A percentile compares a stretch with the other conserved stretches of the same genome.
These are phyloP conservation scores for Coremacera marginata DNA, from an alignment of 2,888 invertebrate genomes.

Conservation along the genomic window DNA sequence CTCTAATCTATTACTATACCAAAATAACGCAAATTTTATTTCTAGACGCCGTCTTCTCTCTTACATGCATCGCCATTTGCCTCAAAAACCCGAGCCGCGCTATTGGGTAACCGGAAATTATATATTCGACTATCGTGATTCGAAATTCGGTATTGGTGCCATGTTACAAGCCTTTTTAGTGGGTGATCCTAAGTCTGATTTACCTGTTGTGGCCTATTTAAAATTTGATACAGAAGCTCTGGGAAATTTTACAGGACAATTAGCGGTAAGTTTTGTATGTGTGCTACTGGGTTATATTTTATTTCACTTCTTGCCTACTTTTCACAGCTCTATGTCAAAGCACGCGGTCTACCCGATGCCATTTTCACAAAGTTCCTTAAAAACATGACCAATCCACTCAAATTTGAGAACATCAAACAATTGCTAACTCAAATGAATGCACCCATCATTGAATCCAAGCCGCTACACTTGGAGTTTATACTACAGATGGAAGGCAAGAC, in stretches of 20 bases:
- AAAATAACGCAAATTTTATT: not conserved
- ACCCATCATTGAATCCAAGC: conserved; percentile 67
- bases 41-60: conserved; percentile 75
- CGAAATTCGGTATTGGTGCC: conserved; percentile 73
- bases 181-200: conserved; percentile 76
- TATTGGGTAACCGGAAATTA: conserved; percentile 81
- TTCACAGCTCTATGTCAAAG: conserved; percentile 74
- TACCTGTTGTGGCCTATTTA: conserved; percentile 75
- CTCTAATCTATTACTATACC: not conserved
- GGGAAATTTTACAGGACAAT: conserved; percentile 73
- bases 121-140: conserved; percentile 78
- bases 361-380: conserved; percentile 68
- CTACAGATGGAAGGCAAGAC: conserved; percentile 77
- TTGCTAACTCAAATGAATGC: conserved; percentile 70
- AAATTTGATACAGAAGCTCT: conserved; percentile 73
- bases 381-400: conserved; percentile 70
- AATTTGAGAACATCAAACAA: conserved; percentile 72
- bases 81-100: conserved; percentile 71
- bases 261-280: conserved; percentile 66
- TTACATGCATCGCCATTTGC: conserved; percentile 76
- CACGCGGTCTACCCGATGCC: conserved; percentile 69
- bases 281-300: no score
- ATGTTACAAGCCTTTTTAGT: conserved; percentile 75
- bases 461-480: conserved; percentile 77
- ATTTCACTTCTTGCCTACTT: not conserved